These are phyloP conservation scores for Dolichoris vasculosae DNA, from an alignment of 1,140 invertebrate genomes.

Conservation along the genomic window DNA sequence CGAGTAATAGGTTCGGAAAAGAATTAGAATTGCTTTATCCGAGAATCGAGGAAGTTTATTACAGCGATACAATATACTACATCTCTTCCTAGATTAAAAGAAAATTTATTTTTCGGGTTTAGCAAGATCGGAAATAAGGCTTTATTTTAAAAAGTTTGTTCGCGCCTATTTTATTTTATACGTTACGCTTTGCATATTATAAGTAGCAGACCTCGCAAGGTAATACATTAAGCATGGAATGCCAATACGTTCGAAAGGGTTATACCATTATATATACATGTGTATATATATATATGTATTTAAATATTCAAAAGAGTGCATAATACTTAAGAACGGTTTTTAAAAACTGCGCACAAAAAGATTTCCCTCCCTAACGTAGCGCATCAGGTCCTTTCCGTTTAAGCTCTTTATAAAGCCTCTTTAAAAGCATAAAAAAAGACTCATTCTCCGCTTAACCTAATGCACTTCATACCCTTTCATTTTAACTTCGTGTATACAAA, in stretches of 20 bases:
- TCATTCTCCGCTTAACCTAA: not conserved
- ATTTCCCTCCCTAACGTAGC: not conserved
- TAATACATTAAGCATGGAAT: not conserved
- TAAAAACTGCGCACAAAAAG: not conserved
- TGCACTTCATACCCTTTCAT: conserved; percentile 17
- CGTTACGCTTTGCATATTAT: conserved; percentile 2
- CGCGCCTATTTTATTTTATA: too few species aligned
- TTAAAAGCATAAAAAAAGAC: not conserved
- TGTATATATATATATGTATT: too few species aligned
- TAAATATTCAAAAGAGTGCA: conserved; percentile 4
- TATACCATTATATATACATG: too few species aligned
- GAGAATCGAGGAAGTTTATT: too few species aligned
- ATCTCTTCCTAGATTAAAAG: too few species aligned
- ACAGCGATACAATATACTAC: too few species aligned
- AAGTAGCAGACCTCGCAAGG: not conserved
- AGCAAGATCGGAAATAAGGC: too few species aligned
- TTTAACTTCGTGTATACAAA: conserved; percentile 6
- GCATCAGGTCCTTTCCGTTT: not conserved
- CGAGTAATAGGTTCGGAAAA: too few species aligned
- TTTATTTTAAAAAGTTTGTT: too few species aligned
- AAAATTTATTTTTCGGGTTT: too few species aligned
- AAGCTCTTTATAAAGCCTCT: not conserved
- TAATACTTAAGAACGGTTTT: not conserved
- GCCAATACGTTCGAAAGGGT: not conserved
- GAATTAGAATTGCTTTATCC: too few species aligned